Conservation (phyloP, 2,113 vertebrate species). For the Stegostoma tigrinum region DNA sequence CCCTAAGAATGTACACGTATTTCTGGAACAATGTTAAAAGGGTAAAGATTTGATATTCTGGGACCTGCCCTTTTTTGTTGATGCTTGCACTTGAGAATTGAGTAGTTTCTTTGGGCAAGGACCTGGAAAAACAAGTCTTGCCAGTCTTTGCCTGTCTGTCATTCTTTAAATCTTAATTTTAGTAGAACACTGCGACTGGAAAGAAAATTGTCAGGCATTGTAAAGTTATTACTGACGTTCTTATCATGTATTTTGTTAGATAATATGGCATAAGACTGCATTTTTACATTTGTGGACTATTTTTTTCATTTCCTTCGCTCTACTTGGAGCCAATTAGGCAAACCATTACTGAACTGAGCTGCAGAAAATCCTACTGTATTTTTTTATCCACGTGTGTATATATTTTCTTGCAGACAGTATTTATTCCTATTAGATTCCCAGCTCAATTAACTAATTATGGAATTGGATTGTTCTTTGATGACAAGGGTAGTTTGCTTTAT, state of each 20-base stretch:
- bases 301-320: neutral
- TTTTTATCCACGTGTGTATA: neutral
- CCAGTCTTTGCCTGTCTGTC: neutral
- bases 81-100: neutral
- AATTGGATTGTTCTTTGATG: neutral
- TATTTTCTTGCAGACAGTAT: neutral
- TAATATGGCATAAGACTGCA: neutral
- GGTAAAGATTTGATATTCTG: neutral
- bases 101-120: neutral
- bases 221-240: neutral
- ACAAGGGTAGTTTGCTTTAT: neutral
- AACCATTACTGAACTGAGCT: neutral
- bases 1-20: neutral
- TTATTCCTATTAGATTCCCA: neutral
- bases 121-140: neutral
- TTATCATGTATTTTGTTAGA: neutral
- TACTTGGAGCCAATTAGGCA: neutral
- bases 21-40: neutral
- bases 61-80: neutral
- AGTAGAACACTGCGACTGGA: neutral
- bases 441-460: neutral
- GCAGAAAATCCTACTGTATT: neutral
- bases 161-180: neutral
- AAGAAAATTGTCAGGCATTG: neutral
- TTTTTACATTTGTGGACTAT: neutral